A percentile compares a stretch with the other conserved stretches of the same genome.
phyloP scores from a whole-genome alignment of 2,113 vertebrate genomes.

The Menura novaehollandiae region DNA sequence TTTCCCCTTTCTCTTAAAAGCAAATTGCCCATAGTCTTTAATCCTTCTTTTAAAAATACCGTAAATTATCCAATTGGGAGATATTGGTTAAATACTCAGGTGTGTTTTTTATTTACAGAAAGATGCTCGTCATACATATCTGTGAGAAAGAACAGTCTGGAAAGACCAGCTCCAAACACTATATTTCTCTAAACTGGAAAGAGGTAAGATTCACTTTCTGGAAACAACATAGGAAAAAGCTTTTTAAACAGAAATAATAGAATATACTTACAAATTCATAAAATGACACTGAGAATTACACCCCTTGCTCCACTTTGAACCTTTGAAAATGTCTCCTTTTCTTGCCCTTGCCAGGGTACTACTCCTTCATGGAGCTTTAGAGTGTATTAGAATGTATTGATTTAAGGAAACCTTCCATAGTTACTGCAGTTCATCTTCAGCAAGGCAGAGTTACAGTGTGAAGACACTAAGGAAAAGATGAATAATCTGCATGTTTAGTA shows the following conservation, averaged over 20 bases:
- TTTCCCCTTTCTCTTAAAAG: neutral
- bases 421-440: neutral
- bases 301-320: neutral
- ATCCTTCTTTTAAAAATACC: neutral
- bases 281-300: neutral
- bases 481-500: neutral
- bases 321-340: neutral
- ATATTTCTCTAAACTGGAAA: slow-evolving; percentile 74
- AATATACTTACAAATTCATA: neutral
- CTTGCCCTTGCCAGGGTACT: neutral
- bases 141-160: slow-evolving; percentile 39
- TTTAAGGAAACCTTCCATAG: neutral
- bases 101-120: slow-evolving; percentile 60
- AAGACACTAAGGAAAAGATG: neutral
- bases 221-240: neutral
- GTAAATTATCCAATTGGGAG: neutral
- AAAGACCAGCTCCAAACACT: slow-evolving; percentile 57
- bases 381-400: neutral
- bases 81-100: neutral
- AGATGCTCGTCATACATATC: slow-evolving; percentile 73
- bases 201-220: slow-evolving; percentile 66
- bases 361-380: neutral
- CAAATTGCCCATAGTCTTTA: neutral
- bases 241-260: neutral
- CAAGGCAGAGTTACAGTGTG: neutral